A percentile compares a stretch with the other conserved stretches of the same genome.
These are phyloP conservation scores for Corythucha ciliata DNA, from an alignment of 2,888 invertebrate species.

Conservation along the genomic window DNA sequence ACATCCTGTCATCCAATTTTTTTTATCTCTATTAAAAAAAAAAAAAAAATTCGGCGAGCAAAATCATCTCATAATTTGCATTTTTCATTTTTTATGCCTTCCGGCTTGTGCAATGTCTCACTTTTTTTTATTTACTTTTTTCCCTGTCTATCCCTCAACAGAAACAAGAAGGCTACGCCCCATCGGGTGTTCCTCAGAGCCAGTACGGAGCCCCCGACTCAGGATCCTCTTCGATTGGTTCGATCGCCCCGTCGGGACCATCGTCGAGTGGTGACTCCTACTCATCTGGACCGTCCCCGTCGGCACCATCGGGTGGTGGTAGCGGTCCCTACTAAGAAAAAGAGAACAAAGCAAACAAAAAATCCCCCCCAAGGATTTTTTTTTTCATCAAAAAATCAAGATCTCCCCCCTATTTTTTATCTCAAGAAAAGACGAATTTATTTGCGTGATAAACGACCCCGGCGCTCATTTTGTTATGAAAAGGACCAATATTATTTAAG, in stretches of 20 bases:
- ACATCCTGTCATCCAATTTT: too few relatives aligned
- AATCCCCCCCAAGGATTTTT: neutral
- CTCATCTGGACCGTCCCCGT: conserved; percentile 47
- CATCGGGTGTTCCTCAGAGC: conserved; percentile 44
- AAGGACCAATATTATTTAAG: neutral
- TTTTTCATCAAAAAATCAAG: neutral
- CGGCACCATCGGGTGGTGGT: conserved; percentile 24
- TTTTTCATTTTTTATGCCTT: too few relatives aligned
- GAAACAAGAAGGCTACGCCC: conserved; percentile 53
- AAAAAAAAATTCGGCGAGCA: too few relatives aligned
- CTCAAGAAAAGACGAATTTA: too few relatives aligned
- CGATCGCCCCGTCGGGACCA: too few relatives aligned
- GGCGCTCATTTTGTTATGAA: conserved; percentile 18
- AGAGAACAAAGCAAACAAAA: neutral
- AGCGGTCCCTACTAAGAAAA: conserved; percentile 21
- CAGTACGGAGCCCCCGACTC: conserved; percentile 46
- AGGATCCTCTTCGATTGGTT: conserved; percentile 23
- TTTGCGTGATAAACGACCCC: too few relatives aligned
- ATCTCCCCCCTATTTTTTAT: conserved; percentile 11
- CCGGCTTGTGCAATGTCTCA: too few relatives aligned
- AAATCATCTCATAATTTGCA: too few relatives aligned
- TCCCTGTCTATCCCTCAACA: too few relatives aligned
- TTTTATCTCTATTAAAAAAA: too few relatives aligned
- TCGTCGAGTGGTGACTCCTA: conserved; percentile 49
- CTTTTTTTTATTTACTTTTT: too few relatives aligned